These are phyloP conservation scores for Bubo bubo DNA, from an alignment of 2,113 vertebrate genomes.

Conservation along the genomic window DNA sequence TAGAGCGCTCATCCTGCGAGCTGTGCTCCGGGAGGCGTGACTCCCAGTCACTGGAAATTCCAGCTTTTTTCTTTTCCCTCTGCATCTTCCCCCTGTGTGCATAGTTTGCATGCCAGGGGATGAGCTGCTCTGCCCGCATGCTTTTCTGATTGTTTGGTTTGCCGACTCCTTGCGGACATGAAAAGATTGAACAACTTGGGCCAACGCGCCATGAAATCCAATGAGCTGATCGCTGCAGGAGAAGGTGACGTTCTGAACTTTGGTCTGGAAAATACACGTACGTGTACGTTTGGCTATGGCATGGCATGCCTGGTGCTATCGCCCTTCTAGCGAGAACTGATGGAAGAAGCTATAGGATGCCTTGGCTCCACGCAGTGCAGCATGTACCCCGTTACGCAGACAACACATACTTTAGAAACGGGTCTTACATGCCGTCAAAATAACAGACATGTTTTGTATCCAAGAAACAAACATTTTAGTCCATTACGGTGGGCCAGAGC, in stretches of 20 bases:
- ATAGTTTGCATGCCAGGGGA: constrained; percentile 22
- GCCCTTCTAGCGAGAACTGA: not conserved
- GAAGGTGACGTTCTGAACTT: not conserved
- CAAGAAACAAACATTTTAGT: not conserved
- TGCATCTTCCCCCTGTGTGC: not conserved
- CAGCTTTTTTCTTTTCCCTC: not conserved
- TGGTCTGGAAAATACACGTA: rapidly evolving
- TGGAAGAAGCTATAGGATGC: not conserved
- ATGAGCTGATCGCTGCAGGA: not conserved
- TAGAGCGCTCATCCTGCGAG: not conserved
- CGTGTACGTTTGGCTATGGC: rapidly evolving
- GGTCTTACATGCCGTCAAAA: not conserved
- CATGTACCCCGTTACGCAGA: rapidly evolving
- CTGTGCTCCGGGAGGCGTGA: not conserved
- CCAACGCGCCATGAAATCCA: not conserved
- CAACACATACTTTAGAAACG: rapidly evolving
- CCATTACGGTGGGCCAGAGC: not conserved
- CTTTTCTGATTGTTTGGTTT: not conserved
- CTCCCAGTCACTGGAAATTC: not conserved
- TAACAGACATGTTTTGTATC: not conserved
- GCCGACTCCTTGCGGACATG: not conserved
- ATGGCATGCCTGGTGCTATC: rapidly evolving
- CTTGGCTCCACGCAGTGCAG: not conserved
- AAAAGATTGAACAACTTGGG: not conserved
- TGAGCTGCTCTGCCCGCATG: not conserved